Evolutionary conservation across 2,888 invertebrate species (phyloP).

Genomic region (Girardia tigrina): DNA sequence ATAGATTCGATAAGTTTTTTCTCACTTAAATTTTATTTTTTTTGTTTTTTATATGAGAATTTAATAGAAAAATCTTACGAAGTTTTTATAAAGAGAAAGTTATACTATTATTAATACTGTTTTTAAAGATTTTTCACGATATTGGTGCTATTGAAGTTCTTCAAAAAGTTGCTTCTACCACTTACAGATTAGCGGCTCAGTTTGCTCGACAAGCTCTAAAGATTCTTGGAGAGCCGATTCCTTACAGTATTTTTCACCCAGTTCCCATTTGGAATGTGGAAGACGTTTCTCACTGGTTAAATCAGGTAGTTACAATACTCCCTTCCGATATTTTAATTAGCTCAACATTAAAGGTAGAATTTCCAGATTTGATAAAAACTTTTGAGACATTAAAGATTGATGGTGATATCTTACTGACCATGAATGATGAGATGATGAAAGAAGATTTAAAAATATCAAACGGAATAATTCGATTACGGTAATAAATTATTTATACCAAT

Average conservation of each 20-base stretch:
- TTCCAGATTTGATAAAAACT: conserved; percentile 54
- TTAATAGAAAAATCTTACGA: too few relatives aligned
- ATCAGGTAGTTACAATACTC: conserved; percentile 59
- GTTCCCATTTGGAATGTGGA: conserved; percentile 84
- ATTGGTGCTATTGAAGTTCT: conserved; percentile 86
- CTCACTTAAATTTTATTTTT: too few relatives aligned
- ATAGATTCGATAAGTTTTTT: too few relatives aligned
- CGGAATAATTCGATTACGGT: conserved; percentile 78
- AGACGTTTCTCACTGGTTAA: conserved; percentile 93
- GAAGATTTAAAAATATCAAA: conserved; percentile 82
- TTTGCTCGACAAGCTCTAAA: conserved; percentile 59
- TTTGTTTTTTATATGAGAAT: too few relatives aligned
- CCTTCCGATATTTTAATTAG: background rate
- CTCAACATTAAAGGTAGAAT: background rate
- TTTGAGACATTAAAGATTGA: conserved; percentile 84
- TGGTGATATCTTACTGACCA: conserved; percentile 78
- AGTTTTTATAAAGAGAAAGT: too few relatives aligned
- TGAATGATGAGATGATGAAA: conserved; percentile 76
- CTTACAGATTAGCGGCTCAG: conserved; percentile 89
- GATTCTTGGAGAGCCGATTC: conserved; percentile 84
- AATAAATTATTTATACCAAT: conserved; percentile 37
- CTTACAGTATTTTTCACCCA: conserved; percentile 64
- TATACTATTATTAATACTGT: too few relatives aligned
- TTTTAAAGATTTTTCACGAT: conserved; percentile 68
- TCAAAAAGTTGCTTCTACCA: conserved; percentile 88